Base-by-base conservation (phyloP, 2,888 invertebrate species). In the Polymixis flavicincta region DNA sequence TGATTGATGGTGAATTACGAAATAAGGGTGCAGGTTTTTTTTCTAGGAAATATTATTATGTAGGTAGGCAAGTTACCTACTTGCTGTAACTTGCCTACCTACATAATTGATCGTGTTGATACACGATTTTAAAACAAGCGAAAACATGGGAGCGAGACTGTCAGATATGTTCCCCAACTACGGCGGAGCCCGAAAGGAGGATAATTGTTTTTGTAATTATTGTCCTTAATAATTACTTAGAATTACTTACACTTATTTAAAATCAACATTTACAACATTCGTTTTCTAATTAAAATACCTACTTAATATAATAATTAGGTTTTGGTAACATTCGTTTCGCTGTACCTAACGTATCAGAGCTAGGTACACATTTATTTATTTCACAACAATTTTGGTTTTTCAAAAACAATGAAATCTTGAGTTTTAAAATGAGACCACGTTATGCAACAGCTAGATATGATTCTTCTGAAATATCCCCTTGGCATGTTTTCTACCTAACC, bases 311-410 rank as follows among this genome's bases (percentile, higher is more conserved):
- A 74, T 80, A 66, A 75, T 82, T 76, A 74, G 59, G 77, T 84
- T 85, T 87, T 84, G 86, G 85, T 87, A 81, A 86, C 87, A 83
- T 78, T 82, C n/a, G 25, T 75, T 78, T 68, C 71, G 14, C 14
- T 69, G 71, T 71, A 76, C 82, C 70, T 78, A 72, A 75, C 37
- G n/a, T 60, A 63, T 61, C 22, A 37, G 52, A 64, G 37, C 14
- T 54, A 69, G 37, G 54, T 71, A 71, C 57, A 45, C n/a, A 57
- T 50, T 64, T 57, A 14, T 61, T 32, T 25, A 45, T 65, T 71
- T 67, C 68, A 70, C 25, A 67, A 28, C 25, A 19, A 50, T 57
- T 59, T 76, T 71, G 52, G 32, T 42, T 37, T 54, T 28, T 17
- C 4, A 61, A 55, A 25, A 65, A 28, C 6, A 19, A 7, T 50